phyloP scores from a whole-genome alignment of 2,113 vertebrate genomes.

The Barnardius zonarius region DNA sequence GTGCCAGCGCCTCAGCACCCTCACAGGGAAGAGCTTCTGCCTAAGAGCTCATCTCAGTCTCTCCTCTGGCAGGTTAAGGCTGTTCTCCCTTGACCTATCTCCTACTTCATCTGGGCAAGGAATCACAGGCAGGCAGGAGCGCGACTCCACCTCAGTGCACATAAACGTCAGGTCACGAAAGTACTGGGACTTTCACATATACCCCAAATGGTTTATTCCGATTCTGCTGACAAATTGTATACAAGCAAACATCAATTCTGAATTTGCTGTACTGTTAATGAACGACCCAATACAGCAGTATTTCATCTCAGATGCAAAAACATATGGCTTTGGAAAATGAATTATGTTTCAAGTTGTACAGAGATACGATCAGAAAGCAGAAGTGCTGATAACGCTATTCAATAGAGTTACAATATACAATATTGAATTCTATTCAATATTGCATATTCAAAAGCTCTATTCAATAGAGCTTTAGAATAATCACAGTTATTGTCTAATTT shows the following conservation, averaged over 20 bases:
- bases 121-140: not conserved
- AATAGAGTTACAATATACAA: not conserved
- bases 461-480: not conserved
- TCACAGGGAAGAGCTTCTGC: not conserved
- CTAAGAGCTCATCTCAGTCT: not conserved
- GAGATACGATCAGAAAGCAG: not conserved
- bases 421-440: not conserved
- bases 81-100: not conserved
- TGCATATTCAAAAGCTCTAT: not conserved
- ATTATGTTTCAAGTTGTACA: not conserved
- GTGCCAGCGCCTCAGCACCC: not conserved
- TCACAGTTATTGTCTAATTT: not conserved
- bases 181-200: not conserved
- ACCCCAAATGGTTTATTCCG: not conserved
- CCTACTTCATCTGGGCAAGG: not conserved
- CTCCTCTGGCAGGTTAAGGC: not conserved
- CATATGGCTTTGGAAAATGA: not conserved
- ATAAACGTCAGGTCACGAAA: not conserved
- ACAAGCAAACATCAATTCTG: not conserved
- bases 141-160: not conserved
- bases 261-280: not conserved
- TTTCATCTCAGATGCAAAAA: not conserved
- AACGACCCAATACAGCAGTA: not conserved
- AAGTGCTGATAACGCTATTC: not conserved
- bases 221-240: not conserved